A percentile compares a stretch with the other conserved stretches of the same genome.
phyloP scores from a whole-genome alignment of 92 coral and sea anemone species.

The Epizoanthus stellaris region DNA sequence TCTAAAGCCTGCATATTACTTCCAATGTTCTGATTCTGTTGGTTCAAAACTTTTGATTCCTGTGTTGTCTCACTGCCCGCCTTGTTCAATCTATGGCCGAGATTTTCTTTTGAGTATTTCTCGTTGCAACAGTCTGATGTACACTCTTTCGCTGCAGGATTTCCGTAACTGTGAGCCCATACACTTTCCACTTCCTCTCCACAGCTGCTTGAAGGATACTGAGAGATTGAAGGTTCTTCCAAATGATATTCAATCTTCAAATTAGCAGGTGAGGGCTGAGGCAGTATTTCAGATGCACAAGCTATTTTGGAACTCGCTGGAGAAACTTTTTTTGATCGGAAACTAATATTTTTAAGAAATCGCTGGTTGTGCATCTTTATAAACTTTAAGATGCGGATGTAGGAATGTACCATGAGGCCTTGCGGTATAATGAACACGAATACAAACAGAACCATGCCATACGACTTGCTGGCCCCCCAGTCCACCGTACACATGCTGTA shows the following conservation, averaged over 20 bases:
- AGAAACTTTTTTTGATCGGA: constrained; percentile 13
- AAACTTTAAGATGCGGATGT: constrained; percentile 62
- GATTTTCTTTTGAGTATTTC: neutral
- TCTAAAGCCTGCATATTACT: neutral
- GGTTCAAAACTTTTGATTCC: neutral
- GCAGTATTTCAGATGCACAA: neutral
- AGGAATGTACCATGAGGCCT: constrained; percentile 62
- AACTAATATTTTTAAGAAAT: constrained; percentile 28
- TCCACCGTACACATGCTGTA: constrained; percentile 68
- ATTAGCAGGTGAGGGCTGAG: neutral
- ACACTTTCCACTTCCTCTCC: neutral
- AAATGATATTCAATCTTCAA: neutral
- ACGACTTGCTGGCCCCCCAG: constrained; percentile 57
- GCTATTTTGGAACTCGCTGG: neutral
- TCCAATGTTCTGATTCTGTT: no score
- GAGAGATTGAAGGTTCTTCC: constrained; percentile 31
- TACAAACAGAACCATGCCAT: constrained; percentile 58
- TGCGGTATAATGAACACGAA: constrained; percentile 73
- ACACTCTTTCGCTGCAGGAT: neutral
- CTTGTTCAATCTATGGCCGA: neutral
- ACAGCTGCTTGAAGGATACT: neutral
- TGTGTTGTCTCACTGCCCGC: neutral
- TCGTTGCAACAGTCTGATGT: neutral
- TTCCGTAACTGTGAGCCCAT: neutral
- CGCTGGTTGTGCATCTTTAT: constrained; percentile 62